A percentile compares a stretch with the other conserved stretches of the same genome.
Evolutionary conservation across 2,888 invertebrate species (phyloP).

Genomic region (Xestobium rufovillosum): DNA sequence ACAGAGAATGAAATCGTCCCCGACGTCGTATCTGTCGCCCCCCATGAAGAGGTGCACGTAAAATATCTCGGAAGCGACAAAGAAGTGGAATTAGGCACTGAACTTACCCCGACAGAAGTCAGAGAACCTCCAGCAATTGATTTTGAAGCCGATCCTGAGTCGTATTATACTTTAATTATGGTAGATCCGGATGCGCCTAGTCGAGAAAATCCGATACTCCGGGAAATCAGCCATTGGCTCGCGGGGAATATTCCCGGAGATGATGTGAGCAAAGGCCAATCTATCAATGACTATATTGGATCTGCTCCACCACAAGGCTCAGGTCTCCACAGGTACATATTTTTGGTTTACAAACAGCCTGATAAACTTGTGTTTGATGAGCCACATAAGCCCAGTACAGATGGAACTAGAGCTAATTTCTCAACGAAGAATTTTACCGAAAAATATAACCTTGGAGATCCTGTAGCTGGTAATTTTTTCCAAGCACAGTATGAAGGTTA

Average conservation of each 20-base stretch:
- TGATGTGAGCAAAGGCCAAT: slow-evolving; percentile 32
- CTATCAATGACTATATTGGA: slow-evolving; percentile 34
- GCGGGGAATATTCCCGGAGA: slow-evolving; percentile 55
- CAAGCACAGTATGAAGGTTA: slow-evolving; percentile 54
- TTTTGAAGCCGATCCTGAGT: slow-evolving; percentile 53
- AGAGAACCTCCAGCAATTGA: slow-evolving; percentile 59
- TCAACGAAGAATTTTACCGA: slow-evolving; percentile 49
- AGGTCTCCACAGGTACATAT: slow-evolving; percentile 66
- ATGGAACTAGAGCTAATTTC: slow-evolving; percentile 51
- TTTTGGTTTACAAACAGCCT: slow-evolving; percentile 37
- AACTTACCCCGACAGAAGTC: slow-evolving; percentile 63
- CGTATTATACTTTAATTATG: slow-evolving; percentile 59
- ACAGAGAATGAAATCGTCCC: slow-evolving; percentile 22
- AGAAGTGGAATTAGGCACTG: slow-evolving; percentile 54
- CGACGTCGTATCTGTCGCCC: slow-evolving; percentile 57
- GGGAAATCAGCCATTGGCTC: slow-evolving; percentile 74
- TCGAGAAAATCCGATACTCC: slow-evolving; percentile 56
- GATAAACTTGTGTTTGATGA: slow-evolving; percentile 21
- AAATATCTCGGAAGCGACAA: slow-evolving; percentile 46
- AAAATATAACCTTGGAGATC: slow-evolving; percentile 51
- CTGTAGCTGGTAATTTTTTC: slow-evolving; percentile 57
- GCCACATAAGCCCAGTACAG: slow-evolving; percentile 43
- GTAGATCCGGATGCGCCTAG: slow-evolving; percentile 73
- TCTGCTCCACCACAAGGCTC: slow-evolving; percentile 66
- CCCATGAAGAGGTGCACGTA: slow-evolving; percentile 47